Evolutionary conservation across 1,140 invertebrate species (phyloP).

Genomic region (Copidosoma floridanum): DNA sequence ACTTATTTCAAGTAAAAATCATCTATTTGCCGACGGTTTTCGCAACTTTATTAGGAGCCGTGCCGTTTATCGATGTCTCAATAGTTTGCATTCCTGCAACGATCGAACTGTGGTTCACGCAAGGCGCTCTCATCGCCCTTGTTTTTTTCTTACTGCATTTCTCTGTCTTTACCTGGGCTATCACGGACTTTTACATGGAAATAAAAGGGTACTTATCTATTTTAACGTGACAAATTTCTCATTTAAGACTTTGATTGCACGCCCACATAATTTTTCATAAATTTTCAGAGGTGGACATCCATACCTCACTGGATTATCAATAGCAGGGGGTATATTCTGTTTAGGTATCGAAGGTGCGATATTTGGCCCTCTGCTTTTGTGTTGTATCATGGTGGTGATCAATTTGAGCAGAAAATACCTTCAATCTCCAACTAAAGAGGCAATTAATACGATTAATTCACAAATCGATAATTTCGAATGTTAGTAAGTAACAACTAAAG

Average conservation of each 20-base stretch:
- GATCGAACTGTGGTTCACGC: conserved; percentile 89
- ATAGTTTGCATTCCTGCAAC: conserved; percentile 91
- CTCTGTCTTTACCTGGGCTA: conserved; percentile 86
- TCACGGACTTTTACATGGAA: conserved; percentile 94
- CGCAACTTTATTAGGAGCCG: conserved; percentile 87
- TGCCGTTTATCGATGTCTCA: conserved; percentile 93
- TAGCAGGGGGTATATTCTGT: conserved; percentile 97
- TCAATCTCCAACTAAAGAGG: conserved; percentile 57
- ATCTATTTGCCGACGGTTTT: conserved; percentile 93
- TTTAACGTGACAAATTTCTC: too few species aligned
- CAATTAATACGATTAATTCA: conserved; percentile 45
- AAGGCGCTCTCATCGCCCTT: conserved; percentile 71
- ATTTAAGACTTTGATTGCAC: too few species aligned
- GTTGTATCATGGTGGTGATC: conserved; percentile 77
- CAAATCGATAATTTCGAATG: conserved; percentile 38
- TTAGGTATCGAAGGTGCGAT: conserved; percentile 95
- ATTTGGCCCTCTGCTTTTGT: conserved; percentile 91
- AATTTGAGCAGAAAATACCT: conserved; percentile 66
- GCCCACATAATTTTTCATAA: conserved; percentile 23
- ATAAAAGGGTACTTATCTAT: conserved; percentile 80
- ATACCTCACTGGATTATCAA: conserved; percentile 95
- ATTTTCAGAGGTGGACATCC: conserved; percentile 86
- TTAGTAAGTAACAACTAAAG: conserved; percentile 15
- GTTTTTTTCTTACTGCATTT: conserved; percentile 82
- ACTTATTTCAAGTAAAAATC: conserved; percentile 90